Evolutionary conservation across 2,888 invertebrate species (phyloP).

Genomic region (Zeuzera pyrina): DNA sequence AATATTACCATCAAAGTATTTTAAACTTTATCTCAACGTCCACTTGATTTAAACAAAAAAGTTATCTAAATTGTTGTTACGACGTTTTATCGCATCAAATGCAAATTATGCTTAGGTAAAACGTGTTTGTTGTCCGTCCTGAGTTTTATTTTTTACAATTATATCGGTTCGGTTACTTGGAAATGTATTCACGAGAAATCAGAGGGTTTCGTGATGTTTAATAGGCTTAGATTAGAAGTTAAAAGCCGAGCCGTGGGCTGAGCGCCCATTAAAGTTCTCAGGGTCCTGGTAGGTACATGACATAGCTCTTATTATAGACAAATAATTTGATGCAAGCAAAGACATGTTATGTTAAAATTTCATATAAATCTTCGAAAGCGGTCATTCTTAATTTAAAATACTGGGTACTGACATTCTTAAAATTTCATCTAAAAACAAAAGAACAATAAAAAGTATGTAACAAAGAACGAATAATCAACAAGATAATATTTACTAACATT

Average conservation of each 20-base stretch:
- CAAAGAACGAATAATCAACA: too few species aligned
- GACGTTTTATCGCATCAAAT: slow-evolving; percentile 26
- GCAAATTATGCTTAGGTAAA: slow-evolving; percentile 71
- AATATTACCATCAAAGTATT: slow-evolving; percentile 15
- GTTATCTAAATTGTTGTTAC: slow-evolving; percentile 12
- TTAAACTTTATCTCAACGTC: slow-evolving; percentile 11
- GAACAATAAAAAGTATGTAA: too few species aligned
- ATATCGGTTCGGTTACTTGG: slow-evolving; percentile 68
- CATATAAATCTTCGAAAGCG: too few species aligned
- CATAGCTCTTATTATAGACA: slow-evolving; percentile 42
- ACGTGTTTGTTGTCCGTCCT: slow-evolving; percentile 66
- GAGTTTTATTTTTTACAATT: slow-evolving; percentile 70
- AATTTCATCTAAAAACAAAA: too few species aligned
- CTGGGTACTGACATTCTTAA: too few species aligned
- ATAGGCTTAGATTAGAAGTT: slow-evolving; percentile 71
- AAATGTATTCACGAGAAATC: slow-evolving; percentile 68
- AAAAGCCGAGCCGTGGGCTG: slow-evolving; percentile 53
- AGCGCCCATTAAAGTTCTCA: slow-evolving; percentile 54
- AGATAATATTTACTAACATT: too few species aligned
- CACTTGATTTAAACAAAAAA: not conserved
- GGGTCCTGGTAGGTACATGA: slow-evolving; percentile 28
- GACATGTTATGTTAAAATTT: too few species aligned
- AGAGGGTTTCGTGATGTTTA: slow-evolving; percentile 62
- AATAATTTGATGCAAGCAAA: slow-evolving; percentile 26
- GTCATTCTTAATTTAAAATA: too few species aligned